These are phyloP conservation scores for Taxidea taxus DNA, from an alignment of 2,113 vertebrate genomes.

Conservation along the genomic window DNA sequence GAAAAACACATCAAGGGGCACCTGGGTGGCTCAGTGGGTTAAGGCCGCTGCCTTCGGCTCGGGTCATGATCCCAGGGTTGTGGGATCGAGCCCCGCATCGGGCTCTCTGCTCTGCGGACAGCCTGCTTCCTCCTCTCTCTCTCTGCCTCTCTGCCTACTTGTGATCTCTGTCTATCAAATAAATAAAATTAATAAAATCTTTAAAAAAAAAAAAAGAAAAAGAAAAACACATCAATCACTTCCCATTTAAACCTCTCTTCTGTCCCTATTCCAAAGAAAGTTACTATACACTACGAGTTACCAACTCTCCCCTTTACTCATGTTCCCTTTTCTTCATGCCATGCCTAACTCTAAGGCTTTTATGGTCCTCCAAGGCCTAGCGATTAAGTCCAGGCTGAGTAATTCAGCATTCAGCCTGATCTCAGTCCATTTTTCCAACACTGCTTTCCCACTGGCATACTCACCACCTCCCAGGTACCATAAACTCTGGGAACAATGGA, in stretches of 20 bases:
- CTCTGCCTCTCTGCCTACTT: too few relatives aligned
- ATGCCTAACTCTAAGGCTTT: not conserved
- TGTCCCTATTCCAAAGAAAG: conserved; percentile 25
- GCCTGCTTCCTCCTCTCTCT: too few relatives aligned
- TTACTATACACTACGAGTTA: not conserved
- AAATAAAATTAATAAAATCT: too few relatives aligned
- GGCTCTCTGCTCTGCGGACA: too few relatives aligned
- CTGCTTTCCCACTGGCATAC: not conserved
- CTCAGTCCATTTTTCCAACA: not conserved
- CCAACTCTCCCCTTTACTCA: not conserved
- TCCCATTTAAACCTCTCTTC: not conserved
- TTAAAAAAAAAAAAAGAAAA: too few relatives aligned
- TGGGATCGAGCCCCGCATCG: too few relatives aligned
- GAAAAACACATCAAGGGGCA: not conserved
- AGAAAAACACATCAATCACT: not conserved
- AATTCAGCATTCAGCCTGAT: not conserved
- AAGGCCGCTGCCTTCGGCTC: too few relatives aligned
- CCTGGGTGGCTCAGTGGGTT: too few relatives aligned
- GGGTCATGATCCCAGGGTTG: too few relatives aligned
- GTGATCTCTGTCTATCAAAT: too few relatives aligned
- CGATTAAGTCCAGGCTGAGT: not conserved
- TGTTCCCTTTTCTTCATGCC: not conserved
- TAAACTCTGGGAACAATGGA: not conserved
- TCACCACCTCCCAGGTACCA: not conserved
- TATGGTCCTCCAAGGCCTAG: not conserved